A percentile compares a stretch with the other conserved stretches of the same genome.
phyloP scores from a whole-genome alignment of 2,113 vertebrate species.

The Vidua chalybeata region DNA sequence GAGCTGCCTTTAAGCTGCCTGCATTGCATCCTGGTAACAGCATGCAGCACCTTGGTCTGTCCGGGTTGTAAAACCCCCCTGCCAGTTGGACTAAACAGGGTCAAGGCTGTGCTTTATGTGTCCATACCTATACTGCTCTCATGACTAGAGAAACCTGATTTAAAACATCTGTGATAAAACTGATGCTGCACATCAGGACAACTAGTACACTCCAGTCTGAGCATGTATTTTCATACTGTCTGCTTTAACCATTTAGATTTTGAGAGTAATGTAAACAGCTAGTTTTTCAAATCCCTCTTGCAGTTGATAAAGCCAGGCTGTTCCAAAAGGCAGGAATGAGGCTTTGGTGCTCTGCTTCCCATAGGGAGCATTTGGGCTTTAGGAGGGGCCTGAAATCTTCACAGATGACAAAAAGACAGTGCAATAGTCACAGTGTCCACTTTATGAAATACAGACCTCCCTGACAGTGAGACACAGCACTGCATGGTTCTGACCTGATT shows the following conservation, averaged over 20 bases:
- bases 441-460: not conserved
- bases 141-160: not conserved
- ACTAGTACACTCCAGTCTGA: not conserved
- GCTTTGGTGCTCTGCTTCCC: not conserved
- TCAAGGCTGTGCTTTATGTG: not conserved
- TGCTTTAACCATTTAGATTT: not conserved
- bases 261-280: not conserved
- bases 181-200: not conserved
- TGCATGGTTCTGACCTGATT: not conserved
- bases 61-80: not conserved
- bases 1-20: not conserved
- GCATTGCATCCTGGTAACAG: not conserved
- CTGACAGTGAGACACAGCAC: not conserved
- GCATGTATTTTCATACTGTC: not conserved
- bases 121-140: not conserved
- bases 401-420: not conserved
- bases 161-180: fast-evolving
- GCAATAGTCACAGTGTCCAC: not conserved
- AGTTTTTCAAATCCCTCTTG: not conserved
- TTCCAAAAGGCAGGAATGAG: not conserved
- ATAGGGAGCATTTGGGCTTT: not conserved
- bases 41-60: not conserved
- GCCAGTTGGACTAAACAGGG: not conserved
- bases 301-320: not conserved
- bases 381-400: not conserved